Evolutionary conservation across 2,797 vertebrate genomes (phyloP), one percentile per base, ranked within the genome.

Genomic region (Lerista edwardsae): DNA sequence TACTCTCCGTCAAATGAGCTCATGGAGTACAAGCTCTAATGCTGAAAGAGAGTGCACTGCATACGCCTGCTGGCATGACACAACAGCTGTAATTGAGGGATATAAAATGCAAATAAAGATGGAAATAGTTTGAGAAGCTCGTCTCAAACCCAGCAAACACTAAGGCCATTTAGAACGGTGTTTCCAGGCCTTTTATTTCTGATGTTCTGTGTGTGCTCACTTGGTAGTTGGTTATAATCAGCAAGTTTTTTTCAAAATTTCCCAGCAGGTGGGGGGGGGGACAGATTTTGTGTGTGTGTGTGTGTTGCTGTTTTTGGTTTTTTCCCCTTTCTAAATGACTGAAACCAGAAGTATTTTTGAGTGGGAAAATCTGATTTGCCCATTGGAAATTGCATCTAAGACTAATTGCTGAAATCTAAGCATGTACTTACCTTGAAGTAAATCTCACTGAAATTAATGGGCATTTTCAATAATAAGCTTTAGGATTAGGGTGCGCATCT

Each of bases 381-480:
- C 91, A 80, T 2, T 93, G 88, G 89, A 95, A 94, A 92, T 84
- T 94, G 86, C 92, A 88, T 89, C 55, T 76, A 88, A 80, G 61
- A 23, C 39, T 72, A 39, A 72, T 44, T 41, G 39, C 69, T 72
- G 69, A 72, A 72, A 72, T 25, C 39, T 27, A 4, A 29, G 12
- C 36, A 64, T 64, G 15, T 55, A 41, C 36, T 78, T 78, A 62
- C 57, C 36, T 78, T 25, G 27, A 64, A 82, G 72, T 64, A 82
- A 64, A 36, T 72, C 39, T 72, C 27, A 72, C 36, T 72, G 69
- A 44, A 72, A 72, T 72, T 36, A 44, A 23, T 29, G 39, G 39
- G 23, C 39, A 25, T 72, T 72, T 19, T 72, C 39, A 44, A 72
- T 72, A 72, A 72, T 41, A 29, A 41, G 29, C 4, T 62, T 62